Percentiles rank a stretch among this genome's conserved stretches.
Evolutionary conservation across 2,888 invertebrate species (phyloP).

Genomic region (Parascotia fuliginaria): DNA sequence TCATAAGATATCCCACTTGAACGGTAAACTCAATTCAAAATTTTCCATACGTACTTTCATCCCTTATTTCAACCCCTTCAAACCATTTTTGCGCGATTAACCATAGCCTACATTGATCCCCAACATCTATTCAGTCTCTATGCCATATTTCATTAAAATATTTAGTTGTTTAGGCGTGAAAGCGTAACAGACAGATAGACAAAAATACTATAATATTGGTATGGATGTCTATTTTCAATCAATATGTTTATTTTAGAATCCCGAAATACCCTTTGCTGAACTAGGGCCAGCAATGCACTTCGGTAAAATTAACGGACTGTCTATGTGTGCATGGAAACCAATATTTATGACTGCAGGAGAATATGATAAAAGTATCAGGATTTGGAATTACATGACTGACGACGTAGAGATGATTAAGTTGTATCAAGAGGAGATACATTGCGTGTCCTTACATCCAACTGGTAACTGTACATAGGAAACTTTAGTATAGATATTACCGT

Average conservation of each 20-base stretch:
- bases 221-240: not conserved
- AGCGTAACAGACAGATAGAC: no score
- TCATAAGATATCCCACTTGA: no score
- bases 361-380: slow-evolving; percentile 92
- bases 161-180: no score
- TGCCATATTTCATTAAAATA: not conserved
- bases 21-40: no score
- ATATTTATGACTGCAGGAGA: slow-evolving; percentile 93
- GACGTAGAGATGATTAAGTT: slow-evolving; percentile 91
- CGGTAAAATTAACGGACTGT: slow-evolving; percentile 91
- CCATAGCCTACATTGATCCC: no score
- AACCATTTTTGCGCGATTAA: no score
- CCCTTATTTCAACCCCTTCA: no score
- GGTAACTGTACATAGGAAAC: slow-evolving; percentile 45
- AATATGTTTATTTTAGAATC: slow-evolving; percentile 63
- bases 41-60: no score
- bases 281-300: slow-evolving; percentile 92
- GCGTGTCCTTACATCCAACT: slow-evolving; percentile 90
- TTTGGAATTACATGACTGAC: slow-evolving; percentile 97
- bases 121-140: no score
- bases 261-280: slow-evolving; percentile 87
- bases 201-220: no score
- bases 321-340: slow-evolving; percentile 95
- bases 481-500: not conserved
- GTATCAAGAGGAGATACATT: slow-evolving; percentile 93